These are phyloP conservation scores for Zaprionus lineosus DNA, from an alignment of 2,888 invertebrate genomes.

Conservation along the genomic window DNA sequence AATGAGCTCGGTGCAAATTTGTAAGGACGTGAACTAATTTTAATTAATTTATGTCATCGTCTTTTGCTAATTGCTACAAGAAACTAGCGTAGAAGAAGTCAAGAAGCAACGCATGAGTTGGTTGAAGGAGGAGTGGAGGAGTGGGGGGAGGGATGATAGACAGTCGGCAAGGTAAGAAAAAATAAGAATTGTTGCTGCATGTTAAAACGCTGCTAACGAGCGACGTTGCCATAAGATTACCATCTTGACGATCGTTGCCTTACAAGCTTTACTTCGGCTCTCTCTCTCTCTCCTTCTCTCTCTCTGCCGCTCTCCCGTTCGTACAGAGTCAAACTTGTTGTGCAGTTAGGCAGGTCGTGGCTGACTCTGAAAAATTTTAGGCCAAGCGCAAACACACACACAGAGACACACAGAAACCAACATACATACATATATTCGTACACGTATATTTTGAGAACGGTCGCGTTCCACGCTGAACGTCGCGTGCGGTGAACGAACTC, in stretches of 20 bases:
- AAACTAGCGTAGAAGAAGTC: neutral
- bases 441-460: slow-evolving; percentile 18
- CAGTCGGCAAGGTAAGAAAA: too few relatives aligned
- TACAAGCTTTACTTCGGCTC: slow-evolving; percentile 17
- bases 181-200: slow-evolving; percentile 17
- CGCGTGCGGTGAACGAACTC: slow-evolving; percentile 81
- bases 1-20: slow-evolving; percentile 40
- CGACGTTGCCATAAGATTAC: slow-evolving; percentile 36
- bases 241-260: slow-evolving; percentile 51
- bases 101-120: too few relatives aligned
- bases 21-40: slow-evolving; percentile 41
- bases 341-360: slow-evolving; percentile 74
- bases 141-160: neutral
- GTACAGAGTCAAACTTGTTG: slow-evolving; percentile 51
- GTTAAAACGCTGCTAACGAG: slow-evolving; percentile 49
- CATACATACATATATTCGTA: slow-evolving; percentile 2
- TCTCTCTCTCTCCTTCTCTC: neutral
- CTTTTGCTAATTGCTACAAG: slow-evolving; percentile 25
- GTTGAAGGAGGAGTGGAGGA: neutral
- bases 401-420: neutral
- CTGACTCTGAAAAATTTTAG: slow-evolving; percentile 58
- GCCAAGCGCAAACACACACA: slow-evolving; percentile 51
- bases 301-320: neutral
- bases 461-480: slow-evolving; percentile 23
- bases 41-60: slow-evolving; percentile 22